Conservation (phyloP, 1,140 invertebrate genomes). For the Ptiloglossa arizonensis region DNA sequence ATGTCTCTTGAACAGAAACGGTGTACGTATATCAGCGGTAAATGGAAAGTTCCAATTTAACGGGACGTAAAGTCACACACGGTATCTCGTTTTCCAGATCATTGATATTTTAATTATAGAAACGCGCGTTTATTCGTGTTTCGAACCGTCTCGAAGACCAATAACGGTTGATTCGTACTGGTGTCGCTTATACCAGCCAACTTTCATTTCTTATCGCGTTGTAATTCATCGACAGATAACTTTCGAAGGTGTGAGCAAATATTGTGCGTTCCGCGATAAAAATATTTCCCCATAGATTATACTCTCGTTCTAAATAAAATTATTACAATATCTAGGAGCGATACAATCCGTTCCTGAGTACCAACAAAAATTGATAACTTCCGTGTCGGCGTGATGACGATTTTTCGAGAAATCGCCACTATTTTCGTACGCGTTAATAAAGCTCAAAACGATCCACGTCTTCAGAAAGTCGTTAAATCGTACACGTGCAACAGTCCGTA, state of each 20-base stretch:
- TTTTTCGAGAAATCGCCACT: neutral
- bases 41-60: too few species aligned
- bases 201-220: neutral
- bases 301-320: too few species aligned
- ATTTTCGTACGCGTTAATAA: neutral
- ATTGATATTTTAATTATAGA: neutral
- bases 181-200: neutral
- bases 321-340: too few species aligned
- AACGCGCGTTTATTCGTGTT: neutral
- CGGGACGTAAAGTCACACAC: too few species aligned
- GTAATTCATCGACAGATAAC: constrained; percentile 13
- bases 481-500: constrained; percentile 22
- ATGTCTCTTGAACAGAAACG: too few species aligned
- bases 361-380: too few species aligned
- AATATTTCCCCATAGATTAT: neutral
- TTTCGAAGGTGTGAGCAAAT: neutral
- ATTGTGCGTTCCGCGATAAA: neutral
- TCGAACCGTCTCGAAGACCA: neutral
- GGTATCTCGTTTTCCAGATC: neutral
- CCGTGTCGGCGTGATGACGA: too few species aligned
- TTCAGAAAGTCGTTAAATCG: constrained; percentile 22
- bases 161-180: neutral
- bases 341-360: too few species aligned
- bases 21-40: too few species aligned
- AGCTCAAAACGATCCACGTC: neutral